A percentile compares a stretch with the other conserved stretches of the same genome.
Conservation (phyloP, 1,140 invertebrate genomes). For the Aplysia californica region DNA sequence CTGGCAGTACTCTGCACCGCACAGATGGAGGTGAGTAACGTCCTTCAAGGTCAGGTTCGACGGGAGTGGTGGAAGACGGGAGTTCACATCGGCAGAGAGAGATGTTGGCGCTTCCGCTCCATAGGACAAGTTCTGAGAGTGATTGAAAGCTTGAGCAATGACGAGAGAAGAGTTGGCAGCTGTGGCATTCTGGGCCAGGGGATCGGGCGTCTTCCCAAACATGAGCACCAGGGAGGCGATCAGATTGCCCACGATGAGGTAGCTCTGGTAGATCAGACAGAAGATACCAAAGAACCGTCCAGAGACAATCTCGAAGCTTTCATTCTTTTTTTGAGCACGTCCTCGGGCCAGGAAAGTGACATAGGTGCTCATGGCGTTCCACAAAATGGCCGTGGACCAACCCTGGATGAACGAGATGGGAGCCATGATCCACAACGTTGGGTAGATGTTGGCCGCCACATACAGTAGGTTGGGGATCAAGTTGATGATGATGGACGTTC, state of each 20-base stretch:
- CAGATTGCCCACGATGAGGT: constrained; percentile 51
- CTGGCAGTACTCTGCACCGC: constrained; percentile 48
- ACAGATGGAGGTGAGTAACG: constrained; percentile 19
- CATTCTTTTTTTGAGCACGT: constrained; percentile 40
- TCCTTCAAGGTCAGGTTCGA: not conserved
- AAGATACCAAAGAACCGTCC: constrained; percentile 58
- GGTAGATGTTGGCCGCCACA: constrained; percentile 51
- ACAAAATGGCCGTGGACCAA: constrained; percentile 45
- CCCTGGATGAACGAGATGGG: constrained; percentile 48
- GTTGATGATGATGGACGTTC: constrained; percentile 36
- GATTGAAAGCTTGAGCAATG: too few relatives aligned
- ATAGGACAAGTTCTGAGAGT: not conserved
- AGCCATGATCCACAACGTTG: constrained; percentile 50
- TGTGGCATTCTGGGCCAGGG: not conserved
- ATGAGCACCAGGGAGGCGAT: constrained; percentile 50
- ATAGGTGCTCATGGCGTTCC: constrained; percentile 58
- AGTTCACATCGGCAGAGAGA: not conserved
- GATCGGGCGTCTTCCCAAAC: too few relatives aligned
- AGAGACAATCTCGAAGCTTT: constrained; percentile 45
- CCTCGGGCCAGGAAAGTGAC: constrained; percentile 50
- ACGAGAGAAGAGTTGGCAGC: not conserved
- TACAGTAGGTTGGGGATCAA: constrained; percentile 46
- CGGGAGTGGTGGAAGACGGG: not conserved
- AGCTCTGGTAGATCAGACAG: constrained; percentile 52
- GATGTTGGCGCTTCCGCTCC: not conserved